phyloP scores from a whole-genome alignment of 2,888 invertebrate genomes.

The Polyommatus icarus region DNA sequence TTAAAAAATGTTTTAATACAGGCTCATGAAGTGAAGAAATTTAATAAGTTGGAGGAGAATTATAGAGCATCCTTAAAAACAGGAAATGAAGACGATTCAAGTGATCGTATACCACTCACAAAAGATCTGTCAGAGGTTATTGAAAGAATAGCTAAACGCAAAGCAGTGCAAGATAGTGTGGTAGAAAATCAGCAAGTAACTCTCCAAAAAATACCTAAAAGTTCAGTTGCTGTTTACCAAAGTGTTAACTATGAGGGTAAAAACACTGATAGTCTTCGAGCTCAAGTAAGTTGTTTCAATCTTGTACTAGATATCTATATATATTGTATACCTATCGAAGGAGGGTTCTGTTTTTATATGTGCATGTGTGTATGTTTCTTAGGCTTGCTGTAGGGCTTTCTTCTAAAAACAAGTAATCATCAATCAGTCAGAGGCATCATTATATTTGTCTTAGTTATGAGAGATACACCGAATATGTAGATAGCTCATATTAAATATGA shows the following conservation, averaged over 20 bases:
- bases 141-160: conserved; percentile 71
- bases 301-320: background rate
- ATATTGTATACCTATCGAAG: too few relatives aligned
- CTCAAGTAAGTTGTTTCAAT: conserved; percentile 70
- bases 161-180: conserved; percentile 48
- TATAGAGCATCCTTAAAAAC: conserved; percentile 66
- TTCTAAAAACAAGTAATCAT: too few relatives aligned
- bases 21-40: conserved; percentile 70
- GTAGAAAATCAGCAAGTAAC: conserved; percentile 55
- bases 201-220: conserved; percentile 80
- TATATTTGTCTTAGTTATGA: too few relatives aligned
- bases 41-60: conserved; percentile 71
- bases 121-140: conserved; percentile 80
- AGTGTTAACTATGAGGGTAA: conserved; percentile 65
- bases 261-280: conserved; percentile 76
- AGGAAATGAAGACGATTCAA: conserved; percentile 48
- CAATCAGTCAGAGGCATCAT: too few relatives aligned
- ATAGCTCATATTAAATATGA: too few relatives aligned
- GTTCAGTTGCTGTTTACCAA: conserved; percentile 83
- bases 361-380: too few relatives aligned
- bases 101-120: conserved; percentile 65
- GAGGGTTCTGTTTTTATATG: background rate
- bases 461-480: too few relatives aligned
- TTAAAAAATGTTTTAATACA: conserved; percentile 42
- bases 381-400: too few relatives aligned